Evolutionary conservation across 2,113 vertebrate species (phyloP).

Genomic region (Urocitellus parryii): DNA sequence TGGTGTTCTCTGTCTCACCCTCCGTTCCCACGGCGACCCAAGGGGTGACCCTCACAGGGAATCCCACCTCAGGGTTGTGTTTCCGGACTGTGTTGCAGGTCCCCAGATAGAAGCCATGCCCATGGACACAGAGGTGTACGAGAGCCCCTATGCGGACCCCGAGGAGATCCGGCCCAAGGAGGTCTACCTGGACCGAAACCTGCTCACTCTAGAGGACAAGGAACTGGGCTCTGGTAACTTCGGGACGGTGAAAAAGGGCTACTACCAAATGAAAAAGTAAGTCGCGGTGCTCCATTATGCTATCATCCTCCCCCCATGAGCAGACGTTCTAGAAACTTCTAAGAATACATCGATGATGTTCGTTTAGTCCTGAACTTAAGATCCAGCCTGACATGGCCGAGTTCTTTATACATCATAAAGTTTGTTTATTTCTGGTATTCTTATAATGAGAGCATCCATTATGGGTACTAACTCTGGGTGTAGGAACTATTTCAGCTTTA

Average conservation of each 20-base stretch:
- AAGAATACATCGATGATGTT: too few relatives aligned
- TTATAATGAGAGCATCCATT: neutral
- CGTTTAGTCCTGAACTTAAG: neutral
- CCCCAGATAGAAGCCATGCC: constrained; percentile 91
- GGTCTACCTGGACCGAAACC: constrained; percentile 90
- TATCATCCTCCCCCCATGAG: rapidly evolving
- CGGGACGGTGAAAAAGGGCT: constrained; percentile 95
- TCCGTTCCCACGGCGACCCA: too few relatives aligned
- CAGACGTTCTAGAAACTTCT: neutral
- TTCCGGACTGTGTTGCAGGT: constrained; percentile 67
- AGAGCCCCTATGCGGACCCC: constrained; percentile 97
- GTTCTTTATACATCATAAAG: too few relatives aligned
- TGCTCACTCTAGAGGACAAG: constrained; percentile 93
- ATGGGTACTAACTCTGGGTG: neutral
- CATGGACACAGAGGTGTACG: constrained; percentile 96
- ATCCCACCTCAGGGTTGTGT: neutral
- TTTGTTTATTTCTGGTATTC: neutral
- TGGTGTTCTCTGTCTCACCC: rapidly evolving
- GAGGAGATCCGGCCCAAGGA: constrained; percentile 95
- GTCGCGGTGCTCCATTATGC: neutral
- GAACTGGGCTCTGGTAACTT: constrained; percentile 99
- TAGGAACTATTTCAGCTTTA: neutral
- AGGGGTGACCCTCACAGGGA: neutral
- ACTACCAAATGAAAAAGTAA: constrained; percentile 96
- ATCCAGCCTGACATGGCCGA: neutral